Conservation (phyloP, 2,888 invertebrate species). For the Smittia sp. region DNA sequence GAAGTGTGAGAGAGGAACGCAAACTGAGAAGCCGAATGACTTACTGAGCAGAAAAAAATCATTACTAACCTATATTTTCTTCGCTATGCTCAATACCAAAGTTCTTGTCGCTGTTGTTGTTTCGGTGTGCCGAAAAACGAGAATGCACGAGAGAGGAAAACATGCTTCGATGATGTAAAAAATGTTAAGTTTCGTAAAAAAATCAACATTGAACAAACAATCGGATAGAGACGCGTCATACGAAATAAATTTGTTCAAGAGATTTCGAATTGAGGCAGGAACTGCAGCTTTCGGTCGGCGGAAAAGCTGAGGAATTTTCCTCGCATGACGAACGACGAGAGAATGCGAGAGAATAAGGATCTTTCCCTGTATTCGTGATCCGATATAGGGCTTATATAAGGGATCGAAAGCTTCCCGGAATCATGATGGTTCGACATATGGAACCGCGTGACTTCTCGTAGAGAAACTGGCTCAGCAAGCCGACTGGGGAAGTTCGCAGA, state of each 20-base stretch:
- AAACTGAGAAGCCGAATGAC: slow-evolving; percentile 23
- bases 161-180: slow-evolving; percentile 36
- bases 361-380: slow-evolving; percentile 1
- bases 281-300: not conserved
- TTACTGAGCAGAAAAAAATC: slow-evolving; percentile 35
- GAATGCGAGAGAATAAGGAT: not conserved
- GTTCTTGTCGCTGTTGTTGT: not conserved
- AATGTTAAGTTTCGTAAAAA: slow-evolving; percentile 25
- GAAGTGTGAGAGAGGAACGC: slow-evolving; percentile 27
- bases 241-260: not conserved
- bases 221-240: slow-evolving; percentile 1
- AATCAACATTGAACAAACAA: slow-evolving; percentile 34
- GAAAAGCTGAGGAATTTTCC: slow-evolving; percentile 1
- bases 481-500: slow-evolving; percentile 12
- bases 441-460: not conserved
- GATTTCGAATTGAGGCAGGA: slow-evolving; percentile 23
- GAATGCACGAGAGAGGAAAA: slow-evolving; percentile 31
- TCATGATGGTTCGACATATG: not conserved
- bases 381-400: not conserved
- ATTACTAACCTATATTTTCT: slow-evolving; percentile 40
- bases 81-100: slow-evolving; percentile 18
- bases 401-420: not conserved
- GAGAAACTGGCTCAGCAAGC: not conserved
- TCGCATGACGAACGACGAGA: not conserved
- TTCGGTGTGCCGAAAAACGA: slow-evolving; percentile 24